These are phyloP conservation scores for Ophion costatus DNA, from an alignment of 2,888 invertebrate genomes.

Conservation along the genomic window DNA sequence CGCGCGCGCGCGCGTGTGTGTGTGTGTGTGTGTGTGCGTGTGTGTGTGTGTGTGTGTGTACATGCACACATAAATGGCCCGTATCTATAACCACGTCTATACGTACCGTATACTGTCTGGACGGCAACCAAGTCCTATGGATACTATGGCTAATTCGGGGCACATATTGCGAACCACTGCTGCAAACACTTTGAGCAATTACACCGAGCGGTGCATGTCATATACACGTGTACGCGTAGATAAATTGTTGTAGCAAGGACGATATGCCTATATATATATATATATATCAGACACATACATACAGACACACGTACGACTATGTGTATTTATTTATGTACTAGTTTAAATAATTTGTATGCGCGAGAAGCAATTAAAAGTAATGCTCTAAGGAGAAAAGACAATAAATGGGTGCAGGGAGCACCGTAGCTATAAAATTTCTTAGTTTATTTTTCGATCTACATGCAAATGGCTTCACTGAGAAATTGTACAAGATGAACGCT, in stretches of 20 bases:
- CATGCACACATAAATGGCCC: conserved; percentile 3
- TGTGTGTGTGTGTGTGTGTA: background rate
- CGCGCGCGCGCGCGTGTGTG: background rate
- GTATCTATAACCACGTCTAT: conserved; percentile 3
- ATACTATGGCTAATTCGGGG: conserved; percentile 49
- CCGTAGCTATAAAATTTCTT: conserved; percentile 39
- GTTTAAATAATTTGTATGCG: conserved; percentile 46
- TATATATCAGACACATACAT: background rate
- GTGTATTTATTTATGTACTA: background rate
- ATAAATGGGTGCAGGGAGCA: conserved; percentile 21
- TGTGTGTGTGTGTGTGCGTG: background rate
- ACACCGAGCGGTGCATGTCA: conserved; percentile 4
- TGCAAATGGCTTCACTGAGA: conserved; percentile 47
- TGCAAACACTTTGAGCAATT: conserved; percentile 48
- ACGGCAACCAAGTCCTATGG: conserved; percentile 38
- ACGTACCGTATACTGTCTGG: conserved; percentile 19
- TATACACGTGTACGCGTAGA: background rate
- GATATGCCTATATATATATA: conserved; percentile 13
- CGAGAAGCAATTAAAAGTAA: conserved; percentile 51
- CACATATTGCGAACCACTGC: conserved; percentile 48
- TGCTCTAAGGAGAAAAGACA: conserved; percentile 35
- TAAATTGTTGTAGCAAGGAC: background rate
- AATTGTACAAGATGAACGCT: conserved; percentile 12
- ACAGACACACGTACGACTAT: background rate
- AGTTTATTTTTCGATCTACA: conserved; percentile 47